Conservation (phyloP, 2,113 vertebrate species). For the Verasper variegatus region DNA sequence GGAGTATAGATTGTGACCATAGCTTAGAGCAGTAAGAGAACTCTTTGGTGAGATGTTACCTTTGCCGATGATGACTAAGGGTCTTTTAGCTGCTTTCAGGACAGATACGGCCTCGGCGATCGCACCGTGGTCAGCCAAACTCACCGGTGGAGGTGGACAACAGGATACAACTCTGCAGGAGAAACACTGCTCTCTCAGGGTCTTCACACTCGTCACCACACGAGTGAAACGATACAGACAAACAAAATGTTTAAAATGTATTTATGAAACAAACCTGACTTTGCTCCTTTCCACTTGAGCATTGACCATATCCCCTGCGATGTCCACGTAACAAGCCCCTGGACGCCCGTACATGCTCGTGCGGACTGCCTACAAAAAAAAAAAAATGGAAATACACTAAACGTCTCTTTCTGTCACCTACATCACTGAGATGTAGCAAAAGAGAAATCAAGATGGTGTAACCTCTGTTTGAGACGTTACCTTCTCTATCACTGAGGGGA, state of each 20-base stretch:
- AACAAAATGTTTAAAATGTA: neutral
- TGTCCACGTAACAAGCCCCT: slow-evolving; percentile 94
- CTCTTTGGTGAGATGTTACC: slow-evolving; percentile 76
- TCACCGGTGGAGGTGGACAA: slow-evolving; percentile 87
- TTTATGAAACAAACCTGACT: slow-evolving; percentile 79
- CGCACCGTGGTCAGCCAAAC: slow-evolving; percentile 81
- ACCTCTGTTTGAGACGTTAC: slow-evolving; percentile 67
- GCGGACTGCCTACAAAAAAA: slow-evolving; percentile 89
- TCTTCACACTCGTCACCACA: neutral
- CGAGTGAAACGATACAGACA: neutral
- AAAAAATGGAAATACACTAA: neutral
- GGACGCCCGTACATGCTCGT: slow-evolving; percentile 94
- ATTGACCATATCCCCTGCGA: slow-evolving; percentile 93
- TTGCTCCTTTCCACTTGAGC: slow-evolving; percentile 83
- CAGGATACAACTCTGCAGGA: slow-evolving; percentile 83
- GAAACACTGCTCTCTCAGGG: slow-evolving; percentile 6
- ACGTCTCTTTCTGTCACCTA: neutral
- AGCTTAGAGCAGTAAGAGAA: neutral
- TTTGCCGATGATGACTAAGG: slow-evolving; percentile 95
- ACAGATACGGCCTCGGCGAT: slow-evolving; percentile 80
- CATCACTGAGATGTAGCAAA: neutral
- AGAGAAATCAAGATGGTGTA: neutral
- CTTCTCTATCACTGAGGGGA: slow-evolving; percentile 93
- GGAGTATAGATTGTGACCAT: neutral
- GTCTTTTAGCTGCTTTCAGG: slow-evolving; percentile 84